Percentiles rank a stretch among this genome's conserved stretches.
phyloP scores from a whole-genome alignment of 2,888 invertebrate genomes.

The Ctenicera cuprea region DNA sequence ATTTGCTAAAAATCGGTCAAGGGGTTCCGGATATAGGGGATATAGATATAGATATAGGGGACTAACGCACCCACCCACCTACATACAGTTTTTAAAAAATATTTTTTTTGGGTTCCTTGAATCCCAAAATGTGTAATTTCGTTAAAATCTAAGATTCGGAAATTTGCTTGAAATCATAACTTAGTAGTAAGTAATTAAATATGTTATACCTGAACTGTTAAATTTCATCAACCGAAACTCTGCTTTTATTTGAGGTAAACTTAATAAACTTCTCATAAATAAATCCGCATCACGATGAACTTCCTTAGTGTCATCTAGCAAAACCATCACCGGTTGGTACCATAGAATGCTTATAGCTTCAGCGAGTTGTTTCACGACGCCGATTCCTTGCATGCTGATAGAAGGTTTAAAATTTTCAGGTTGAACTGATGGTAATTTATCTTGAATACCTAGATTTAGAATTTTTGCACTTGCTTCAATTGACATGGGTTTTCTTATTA shows the following conservation, averaged over 20 bases:
- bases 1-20: too few species aligned
- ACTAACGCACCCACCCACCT: too few species aligned
- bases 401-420: background rate
- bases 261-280: slow-evolving; percentile 58
- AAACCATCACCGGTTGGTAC: slow-evolving; percentile 59
- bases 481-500: background rate
- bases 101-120: too few species aligned
- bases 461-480: background rate
- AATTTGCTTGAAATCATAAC: too few species aligned
- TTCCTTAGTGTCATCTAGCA: slow-evolving; percentile 63
- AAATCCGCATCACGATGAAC: slow-evolving; percentile 56
- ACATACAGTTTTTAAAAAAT: too few species aligned
- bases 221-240: slow-evolving; percentile 66
- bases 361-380: slow-evolving; percentile 37
- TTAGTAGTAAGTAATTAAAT: too few species aligned
- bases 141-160: too few species aligned
- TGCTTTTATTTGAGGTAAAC: slow-evolving; percentile 54
- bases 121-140: too few species aligned
- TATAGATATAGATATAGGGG: too few species aligned
- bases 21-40: too few species aligned
- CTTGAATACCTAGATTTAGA: background rate
- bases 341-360: slow-evolving; percentile 50
- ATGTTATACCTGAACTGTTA: slow-evolving; percentile 67
- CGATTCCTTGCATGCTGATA: slow-evolving; percentile 2
- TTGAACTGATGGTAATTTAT: background rate